A percentile compares a stretch with the other conserved stretches of the same genome.
Conservation (phyloP, 1,140 invertebrate species). For the Drosophila orena region DNA sequence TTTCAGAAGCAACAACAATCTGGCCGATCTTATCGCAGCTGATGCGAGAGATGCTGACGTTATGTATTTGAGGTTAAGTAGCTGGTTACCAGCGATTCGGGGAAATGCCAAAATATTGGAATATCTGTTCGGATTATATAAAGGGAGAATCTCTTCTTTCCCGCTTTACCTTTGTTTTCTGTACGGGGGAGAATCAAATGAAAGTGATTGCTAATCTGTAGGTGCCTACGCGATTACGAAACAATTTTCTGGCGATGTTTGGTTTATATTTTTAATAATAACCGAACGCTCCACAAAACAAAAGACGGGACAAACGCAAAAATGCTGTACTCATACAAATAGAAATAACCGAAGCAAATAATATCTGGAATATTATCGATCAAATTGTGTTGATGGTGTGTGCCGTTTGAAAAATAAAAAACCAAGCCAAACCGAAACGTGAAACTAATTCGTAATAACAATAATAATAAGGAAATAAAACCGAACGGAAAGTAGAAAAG, state of each 20-base stretch:
- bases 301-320: constrained; percentile 41
- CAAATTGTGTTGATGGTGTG: constrained; percentile 31
- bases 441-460: constrained; percentile 60
- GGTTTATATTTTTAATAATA: constrained; percentile 49
- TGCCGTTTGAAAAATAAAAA: constrained; percentile 21
- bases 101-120: constrained; percentile 12
- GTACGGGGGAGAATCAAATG: constrained; percentile 20
- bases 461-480: constrained; percentile 84
- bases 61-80: constrained; percentile 58
- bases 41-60: constrained; percentile 31
- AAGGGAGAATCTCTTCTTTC: constrained; percentile 3
- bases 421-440: constrained; percentile 61
- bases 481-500: constrained; percentile 84
- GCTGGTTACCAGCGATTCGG: neutral
- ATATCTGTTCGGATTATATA: constrained; percentile 45
- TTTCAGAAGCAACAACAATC: constrained; percentile 66
- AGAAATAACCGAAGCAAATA: constrained; percentile 38
- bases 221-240: constrained; percentile 66
- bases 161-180: constrained; percentile 13
- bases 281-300: constrained; percentile 35
- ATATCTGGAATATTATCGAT: constrained; percentile 30
- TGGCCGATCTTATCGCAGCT: constrained; percentile 25
- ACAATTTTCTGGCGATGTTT: constrained; percentile 58
- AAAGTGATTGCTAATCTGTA: constrained; percentile 40
- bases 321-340: constrained; percentile 5